These are phyloP conservation scores for Brachylomia viminalis DNA, from an alignment of 2,888 invertebrate species.

Conservation along the genomic window DNA sequence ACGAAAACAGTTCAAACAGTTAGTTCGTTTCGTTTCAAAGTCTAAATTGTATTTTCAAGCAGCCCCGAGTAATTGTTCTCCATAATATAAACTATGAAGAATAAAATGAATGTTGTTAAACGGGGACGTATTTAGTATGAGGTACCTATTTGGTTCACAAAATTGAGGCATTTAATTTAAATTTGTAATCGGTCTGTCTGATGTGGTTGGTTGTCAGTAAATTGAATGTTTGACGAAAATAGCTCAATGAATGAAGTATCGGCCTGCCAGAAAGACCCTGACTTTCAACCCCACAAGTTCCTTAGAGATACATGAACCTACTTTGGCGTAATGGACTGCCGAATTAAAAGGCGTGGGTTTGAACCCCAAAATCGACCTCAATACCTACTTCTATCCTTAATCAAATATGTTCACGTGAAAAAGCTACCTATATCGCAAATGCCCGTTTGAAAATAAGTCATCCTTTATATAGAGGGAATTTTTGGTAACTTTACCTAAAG, in stretches of 20 bases:
- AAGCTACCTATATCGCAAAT: too few species aligned
- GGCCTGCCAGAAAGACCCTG: neutral
- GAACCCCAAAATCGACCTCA: too few species aligned
- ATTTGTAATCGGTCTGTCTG: neutral
- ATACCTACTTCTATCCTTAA: neutral
- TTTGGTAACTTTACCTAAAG: too few species aligned
- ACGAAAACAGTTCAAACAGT: neutral
- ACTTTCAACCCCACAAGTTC: too few species aligned
- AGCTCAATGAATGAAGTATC: neutral
- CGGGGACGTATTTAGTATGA: too few species aligned
- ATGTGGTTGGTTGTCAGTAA: neutral
- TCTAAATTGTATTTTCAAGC: conserved; percentile 36
- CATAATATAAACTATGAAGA: conserved; percentile 31
- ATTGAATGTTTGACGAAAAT: neutral
- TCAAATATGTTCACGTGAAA: too few species aligned
- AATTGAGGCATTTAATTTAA: neutral
- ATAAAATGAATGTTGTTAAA: conserved; percentile 26
- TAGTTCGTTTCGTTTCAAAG: conserved; percentile 5
- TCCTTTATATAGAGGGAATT: too few species aligned
- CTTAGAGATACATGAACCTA: too few species aligned
- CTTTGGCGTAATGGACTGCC: neutral
- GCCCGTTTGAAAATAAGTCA: too few species aligned
- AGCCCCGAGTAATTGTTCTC: conserved; percentile 9
- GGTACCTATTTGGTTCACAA: conserved; percentile 2
- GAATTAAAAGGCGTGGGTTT: too few species aligned